Conservation (phyloP, 2,113 vertebrate species). For the Podarcis cretensis region DNA sequence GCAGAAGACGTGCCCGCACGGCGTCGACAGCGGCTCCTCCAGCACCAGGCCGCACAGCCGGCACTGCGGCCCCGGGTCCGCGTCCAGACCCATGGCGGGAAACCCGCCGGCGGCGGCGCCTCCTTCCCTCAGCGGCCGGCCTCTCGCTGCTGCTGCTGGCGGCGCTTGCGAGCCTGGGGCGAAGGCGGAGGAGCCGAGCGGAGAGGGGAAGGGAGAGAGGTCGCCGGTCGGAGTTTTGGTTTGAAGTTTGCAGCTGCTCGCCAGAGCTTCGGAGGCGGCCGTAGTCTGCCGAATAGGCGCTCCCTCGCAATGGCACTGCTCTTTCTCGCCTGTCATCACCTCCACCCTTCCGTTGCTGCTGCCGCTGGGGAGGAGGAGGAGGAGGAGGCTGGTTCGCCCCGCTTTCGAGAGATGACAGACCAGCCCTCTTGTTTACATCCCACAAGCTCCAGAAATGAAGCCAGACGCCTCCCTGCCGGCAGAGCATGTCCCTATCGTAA, state of each 20-base stretch:
- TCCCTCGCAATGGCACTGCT: neutral
- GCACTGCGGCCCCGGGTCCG: conserved; percentile 64
- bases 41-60: conserved; percentile 69
- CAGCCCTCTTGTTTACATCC: neutral
- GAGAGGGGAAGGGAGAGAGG: conserved; percentile 16
- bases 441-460: too few relatives aligned
- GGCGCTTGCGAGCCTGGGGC: neutral
- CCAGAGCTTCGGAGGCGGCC: conserved; percentile 1
- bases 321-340: conserved; percentile 7
- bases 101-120: too few relatives aligned
- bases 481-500: neutral
- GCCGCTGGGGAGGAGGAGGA: neutral
- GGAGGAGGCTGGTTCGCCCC: neutral
- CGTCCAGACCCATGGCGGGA: conserved; percentile 69
- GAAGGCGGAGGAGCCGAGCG: neutral
- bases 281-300: conserved; percentile 46
- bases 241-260: conserved; percentile 35
- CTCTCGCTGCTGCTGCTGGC: neutral
- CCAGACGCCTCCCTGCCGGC: neutral
- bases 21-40: conserved; percentile 72
- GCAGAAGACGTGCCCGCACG: conserved; percentile 76
- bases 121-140: neutral
- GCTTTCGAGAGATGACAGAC: neutral
- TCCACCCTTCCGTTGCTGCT: neutral
- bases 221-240: conserved; percentile 31